Percentiles rank a stretch among this genome's conserved stretches.
Conservation (phyloP, 2,797 vertebrate genomes). For the Synaphobranchus kaupii region DNA sequence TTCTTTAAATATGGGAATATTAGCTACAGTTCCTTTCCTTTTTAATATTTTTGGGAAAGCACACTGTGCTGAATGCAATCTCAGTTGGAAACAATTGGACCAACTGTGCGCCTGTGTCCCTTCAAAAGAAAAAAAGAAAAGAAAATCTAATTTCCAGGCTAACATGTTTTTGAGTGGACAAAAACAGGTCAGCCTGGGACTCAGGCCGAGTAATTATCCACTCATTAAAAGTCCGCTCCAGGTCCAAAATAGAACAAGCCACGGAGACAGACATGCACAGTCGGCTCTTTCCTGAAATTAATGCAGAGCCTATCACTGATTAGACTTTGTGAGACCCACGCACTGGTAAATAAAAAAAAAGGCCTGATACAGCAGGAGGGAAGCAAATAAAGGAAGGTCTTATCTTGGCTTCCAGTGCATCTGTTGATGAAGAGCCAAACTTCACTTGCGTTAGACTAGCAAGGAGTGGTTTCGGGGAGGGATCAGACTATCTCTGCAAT, state of each 20-base stretch:
- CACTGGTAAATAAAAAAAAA: background rate
- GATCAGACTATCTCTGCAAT: background rate
- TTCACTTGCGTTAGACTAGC: background rate
- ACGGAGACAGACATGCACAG: background rate
- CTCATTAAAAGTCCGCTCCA: background rate
- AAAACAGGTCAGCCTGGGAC: background rate
- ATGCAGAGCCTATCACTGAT: background rate
- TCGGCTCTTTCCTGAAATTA: background rate
- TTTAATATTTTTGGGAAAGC: background rate
- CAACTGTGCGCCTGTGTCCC: background rate
- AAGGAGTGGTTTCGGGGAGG: background rate
- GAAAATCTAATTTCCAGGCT: background rate
- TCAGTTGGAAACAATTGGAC: background rate
- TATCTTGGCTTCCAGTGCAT: background rate
- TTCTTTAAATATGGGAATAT: background rate
- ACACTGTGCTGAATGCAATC: background rate
- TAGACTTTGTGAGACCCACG: background rate
- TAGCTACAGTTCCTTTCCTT: background rate
- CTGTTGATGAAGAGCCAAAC: background rate
- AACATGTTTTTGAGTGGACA: background rate
- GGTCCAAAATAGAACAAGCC: conserved; percentile 8
- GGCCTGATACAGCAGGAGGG: background rate
- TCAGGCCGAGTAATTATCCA: background rate
- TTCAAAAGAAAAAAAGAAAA: background rate
- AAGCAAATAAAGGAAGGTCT: background rate